Conservation (phyloP, 2,113 vertebrate genomes). For the Mustela lutreola region DNA sequence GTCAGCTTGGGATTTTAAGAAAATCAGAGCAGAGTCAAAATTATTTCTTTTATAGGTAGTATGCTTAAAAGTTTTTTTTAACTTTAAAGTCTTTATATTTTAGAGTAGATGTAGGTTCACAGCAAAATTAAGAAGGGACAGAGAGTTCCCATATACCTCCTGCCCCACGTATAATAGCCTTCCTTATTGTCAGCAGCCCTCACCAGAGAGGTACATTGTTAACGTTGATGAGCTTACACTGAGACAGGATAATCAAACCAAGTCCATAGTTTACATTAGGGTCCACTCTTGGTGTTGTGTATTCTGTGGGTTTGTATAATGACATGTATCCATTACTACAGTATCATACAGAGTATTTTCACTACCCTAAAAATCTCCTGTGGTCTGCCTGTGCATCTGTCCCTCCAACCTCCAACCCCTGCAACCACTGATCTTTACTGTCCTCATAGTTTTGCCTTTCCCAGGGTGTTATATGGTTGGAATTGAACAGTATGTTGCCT, state of each 20-base stretch:
- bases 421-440: background rate
- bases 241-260: background rate
- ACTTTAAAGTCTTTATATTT: conserved; percentile 10
- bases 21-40: background rate
- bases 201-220: background rate
- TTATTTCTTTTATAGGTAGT: background rate
- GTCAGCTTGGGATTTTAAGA: background rate
- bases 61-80: background rate
- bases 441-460: background rate
- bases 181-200: background rate
- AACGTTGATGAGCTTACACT: background rate
- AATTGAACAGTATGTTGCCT: background rate
- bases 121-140: conserved; percentile 22
- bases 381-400: background rate
- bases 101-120: background rate
- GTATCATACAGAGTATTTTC: conserved; percentile 32
- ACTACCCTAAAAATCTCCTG: background rate
- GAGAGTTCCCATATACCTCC: background rate
- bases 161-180: background rate
- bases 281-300: background rate
- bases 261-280: background rate
- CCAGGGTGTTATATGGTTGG: background rate
- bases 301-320: background rate
- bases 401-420: background rate
- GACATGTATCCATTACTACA: background rate